Percentiles rank a stretch among this genome's conserved stretches.
phyloP scores from a whole-genome alignment of 2,888 invertebrate genomes.

The Buathra laborator region DNA sequence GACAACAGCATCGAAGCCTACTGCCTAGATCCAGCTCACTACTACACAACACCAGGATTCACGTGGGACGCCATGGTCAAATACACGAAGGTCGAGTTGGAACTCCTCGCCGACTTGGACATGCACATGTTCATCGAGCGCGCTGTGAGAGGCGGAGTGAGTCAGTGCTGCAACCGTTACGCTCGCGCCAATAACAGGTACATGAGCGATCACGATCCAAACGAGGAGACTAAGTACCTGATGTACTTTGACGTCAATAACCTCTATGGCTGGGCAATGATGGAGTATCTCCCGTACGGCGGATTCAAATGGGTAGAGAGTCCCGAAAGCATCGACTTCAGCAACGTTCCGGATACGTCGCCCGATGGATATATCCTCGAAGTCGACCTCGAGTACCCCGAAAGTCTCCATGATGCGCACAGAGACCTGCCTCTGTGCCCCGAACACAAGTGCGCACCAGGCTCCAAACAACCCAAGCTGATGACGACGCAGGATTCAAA shows the following conservation, averaged over 20 bases:
- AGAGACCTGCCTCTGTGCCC: slow-evolving; percentile 79
- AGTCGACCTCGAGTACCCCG: slow-evolving; percentile 73
- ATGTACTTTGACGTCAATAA: slow-evolving; percentile 66
- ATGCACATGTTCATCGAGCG: slow-evolving; percentile 72
- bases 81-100: slow-evolving; percentile 56
- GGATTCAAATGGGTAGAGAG: slow-evolving; percentile 77
- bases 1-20: slow-evolving; percentile 75
- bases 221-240: slow-evolving; percentile 47
- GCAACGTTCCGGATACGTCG: slow-evolving; percentile 25
- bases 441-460: slow-evolving; percentile 71
- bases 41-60: slow-evolving; percentile 64
- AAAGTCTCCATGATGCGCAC: slow-evolving; percentile 75
- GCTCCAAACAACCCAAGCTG: slow-evolving; percentile 70
- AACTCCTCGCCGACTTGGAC: slow-evolving; percentile 69
- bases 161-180: slow-evolving; percentile 71
- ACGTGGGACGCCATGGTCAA: slow-evolving; percentile 67
- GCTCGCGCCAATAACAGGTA: slow-evolving; percentile 72
- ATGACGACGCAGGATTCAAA: slow-evolving; percentile 68
- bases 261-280: slow-evolving; percentile 57
- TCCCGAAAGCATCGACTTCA: slow-evolving; percentile 48
- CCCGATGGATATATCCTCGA: slow-evolving; percentile 78
- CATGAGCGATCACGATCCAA: slow-evolving; percentile 60
- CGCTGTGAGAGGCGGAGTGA: slow-evolving; percentile 73
- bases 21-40: slow-evolving; percentile 75
- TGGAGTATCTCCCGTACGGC: slow-evolving; percentile 20